Base-by-base conservation (phyloP, 2,888 invertebrate species). In the Tigriopus californicus region DNA sequence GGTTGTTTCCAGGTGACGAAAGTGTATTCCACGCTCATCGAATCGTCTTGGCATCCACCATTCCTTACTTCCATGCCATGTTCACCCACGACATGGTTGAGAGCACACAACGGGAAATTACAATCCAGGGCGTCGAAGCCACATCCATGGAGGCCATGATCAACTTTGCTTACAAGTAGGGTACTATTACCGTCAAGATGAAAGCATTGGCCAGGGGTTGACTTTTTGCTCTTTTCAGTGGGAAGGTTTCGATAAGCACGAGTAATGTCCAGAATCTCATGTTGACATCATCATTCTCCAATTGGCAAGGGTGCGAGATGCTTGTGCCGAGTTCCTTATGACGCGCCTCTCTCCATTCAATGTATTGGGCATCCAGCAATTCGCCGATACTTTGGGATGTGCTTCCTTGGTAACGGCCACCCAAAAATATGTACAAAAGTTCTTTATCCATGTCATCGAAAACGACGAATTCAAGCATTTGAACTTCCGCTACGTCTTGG, bases 21-120 rank as follows among this genome's bases (percentile, higher is more conserved):
- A 79, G 80, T 68, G 78, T 79, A 53, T 85, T 86, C 68, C 81
- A 81, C 63, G 85, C 85, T 2, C 87, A 89, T 70, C 77, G 86
- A 65, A 80, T 89, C 63, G 84, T 90, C 15, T 72, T 90, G 60
- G 85, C 88, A 2, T 82, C 85, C 2, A 84, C 83, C 15, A 85
- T 89, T 69, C 89, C 89, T 11, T 90, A 88, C 71, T 90, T 90
- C 67, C 80, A 84, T 72, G 85, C 84, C 12, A 90, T 90, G 90
- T 90, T 90, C 68, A 83, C 84, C 25, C 80, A 82, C 70, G 85
- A 88, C 68, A 86, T 90, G 86, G 79, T 82, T 6, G 89, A 90
- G 71, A 81, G 84, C 64, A 80, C 82, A 63, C 82, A 84, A 66
- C 80, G 79, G 67, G 85, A 85, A 68, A 75, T 57, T 20, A 42